Base-by-base conservation (phyloP, 2,797 vertebrate genomes). In the Pelodytes ibericus region DNA sequence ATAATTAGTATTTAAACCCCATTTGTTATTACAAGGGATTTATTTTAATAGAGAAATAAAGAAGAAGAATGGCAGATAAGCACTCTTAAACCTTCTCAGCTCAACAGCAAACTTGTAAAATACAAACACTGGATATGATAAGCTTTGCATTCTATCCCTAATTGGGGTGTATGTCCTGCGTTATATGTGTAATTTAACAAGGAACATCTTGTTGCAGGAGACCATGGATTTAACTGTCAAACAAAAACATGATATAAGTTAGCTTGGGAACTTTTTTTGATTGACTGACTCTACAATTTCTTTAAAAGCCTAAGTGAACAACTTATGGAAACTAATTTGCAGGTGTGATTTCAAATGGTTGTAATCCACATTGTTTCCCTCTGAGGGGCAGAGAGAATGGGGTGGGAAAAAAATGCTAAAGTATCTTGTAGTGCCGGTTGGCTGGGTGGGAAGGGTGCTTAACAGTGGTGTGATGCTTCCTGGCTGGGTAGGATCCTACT, bases 31-130 rank as follows among this genome's bases (percentile, higher is more conserved):
- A 84, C 80, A 84, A 85, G 57, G 81, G 82, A 84, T 89, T 90
- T 81, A 84, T 89, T 91, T 90, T 83, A 86, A 75, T 80, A 80
- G 84, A 83, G 82, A 86, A 86, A 84, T 80, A 74, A 85, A 86
- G 75, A 57, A 77, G 82, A 77, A 66, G 79, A 41, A 79, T 81
- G 83, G 69, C 80, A 84, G 87, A 85, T 87, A 87, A 88, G 83
- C 72, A 74, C 62, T 66, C 82, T 86, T 84, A 88, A 91, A 81
- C 78, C 69, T 79, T 83, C 75, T 79, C 79, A 86, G 80, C 72
- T 60, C 87, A 81, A 81, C 72, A 78, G 71, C 61, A 80, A 83
- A 74, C 79, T 81, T 82, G 82, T 82, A 80, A 78, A 81, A 84
- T 83, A 65, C 58, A 77, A 73, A 62, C 75, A 75, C n/a, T 2